Conservation (phyloP, 53 echinoderm and acorn worm genomes). For the Echinometra lucunter region DNA sequence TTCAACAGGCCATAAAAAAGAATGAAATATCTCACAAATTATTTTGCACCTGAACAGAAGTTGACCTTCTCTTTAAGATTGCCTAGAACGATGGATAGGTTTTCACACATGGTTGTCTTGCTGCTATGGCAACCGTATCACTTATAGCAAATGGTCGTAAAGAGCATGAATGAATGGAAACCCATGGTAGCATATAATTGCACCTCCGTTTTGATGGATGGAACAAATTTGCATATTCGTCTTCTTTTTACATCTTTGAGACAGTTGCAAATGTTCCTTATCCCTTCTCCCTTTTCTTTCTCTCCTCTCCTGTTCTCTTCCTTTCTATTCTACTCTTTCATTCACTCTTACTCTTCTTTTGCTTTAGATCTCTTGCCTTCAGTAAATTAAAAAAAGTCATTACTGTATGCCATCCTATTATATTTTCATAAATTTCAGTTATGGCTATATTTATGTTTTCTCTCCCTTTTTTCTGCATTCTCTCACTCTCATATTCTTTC, state of each 20-base stretch:
- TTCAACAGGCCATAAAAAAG: no score
- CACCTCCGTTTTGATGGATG: not conserved
- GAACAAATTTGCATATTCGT: not conserved
- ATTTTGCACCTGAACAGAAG: no score
- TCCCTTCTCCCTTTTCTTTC: not conserved
- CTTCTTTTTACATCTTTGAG: not conserved
- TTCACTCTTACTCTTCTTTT: not conserved
- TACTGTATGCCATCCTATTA: no score
- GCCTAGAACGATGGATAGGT: not conserved
- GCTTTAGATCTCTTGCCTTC: not conserved
- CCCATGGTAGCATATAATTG: conserved; percentile 4
- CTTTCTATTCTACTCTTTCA: not conserved
- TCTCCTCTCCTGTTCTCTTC: not conserved
- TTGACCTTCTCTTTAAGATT: not conserved
- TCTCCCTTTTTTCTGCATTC: no score
- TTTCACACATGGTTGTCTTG: conserved; percentile 34
- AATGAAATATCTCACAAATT: no score
- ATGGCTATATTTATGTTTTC: no score
- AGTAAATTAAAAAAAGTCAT: no score
- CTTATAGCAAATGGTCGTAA: not conserved
- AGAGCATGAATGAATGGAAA: not conserved
- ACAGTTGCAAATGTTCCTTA: not conserved
- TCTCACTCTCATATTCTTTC: not conserved
- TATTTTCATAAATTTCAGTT: no score
- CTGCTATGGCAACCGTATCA: conserved; percentile 21